Percentiles rank a stretch among this genome's conserved stretches.
These are phyloP conservation scores for Neodiprion fabricii DNA, from an alignment of 1,140 invertebrate genomes.

Conservation along the genomic window DNA sequence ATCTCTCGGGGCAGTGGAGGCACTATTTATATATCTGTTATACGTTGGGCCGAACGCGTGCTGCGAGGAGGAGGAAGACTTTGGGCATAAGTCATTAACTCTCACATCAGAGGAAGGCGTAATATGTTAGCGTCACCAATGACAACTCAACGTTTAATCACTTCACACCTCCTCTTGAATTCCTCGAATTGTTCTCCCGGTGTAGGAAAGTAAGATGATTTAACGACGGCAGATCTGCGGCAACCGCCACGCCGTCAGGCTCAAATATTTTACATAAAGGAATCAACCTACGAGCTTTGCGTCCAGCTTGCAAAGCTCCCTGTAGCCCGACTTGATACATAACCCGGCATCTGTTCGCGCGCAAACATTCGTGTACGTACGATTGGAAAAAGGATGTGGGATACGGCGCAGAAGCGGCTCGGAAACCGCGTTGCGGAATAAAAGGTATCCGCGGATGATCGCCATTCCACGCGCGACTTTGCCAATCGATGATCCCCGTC, in stretches of 20 bases:
- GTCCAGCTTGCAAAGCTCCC: neutral
- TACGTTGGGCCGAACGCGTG: neutral
- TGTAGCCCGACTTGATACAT: neutral
- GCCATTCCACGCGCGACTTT: too few relatives aligned
- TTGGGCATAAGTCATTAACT: slow-evolving; percentile 45
- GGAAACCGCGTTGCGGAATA: neutral
- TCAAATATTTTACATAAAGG: neutral
- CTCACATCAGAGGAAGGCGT: slow-evolving; percentile 27
- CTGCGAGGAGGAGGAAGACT: slow-evolving; percentile 17
- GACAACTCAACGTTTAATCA: slow-evolving; percentile 45
- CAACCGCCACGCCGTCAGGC: too few relatives aligned
- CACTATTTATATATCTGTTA: neutral
- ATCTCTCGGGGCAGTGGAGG: too few relatives aligned
- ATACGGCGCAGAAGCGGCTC: neutral
- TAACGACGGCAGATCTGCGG: slow-evolving; percentile 31
- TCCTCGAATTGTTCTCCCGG: slow-evolving; percentile 35
- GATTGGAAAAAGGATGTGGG: neutral
- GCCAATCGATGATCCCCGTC: too few relatives aligned
- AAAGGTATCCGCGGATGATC: neutral
- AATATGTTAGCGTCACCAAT: slow-evolving; percentile 45
- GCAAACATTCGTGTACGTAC: neutral
- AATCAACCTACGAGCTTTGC: slow-evolving; percentile 23
- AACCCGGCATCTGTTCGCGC: neutral
- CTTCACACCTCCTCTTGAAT: slow-evolving; percentile 44
- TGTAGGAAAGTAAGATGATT: slow-evolving; percentile 35